Base-by-base conservation (phyloP, 2,113 vertebrate genomes). In the Misgurnus anguillicaudatus region DNA sequence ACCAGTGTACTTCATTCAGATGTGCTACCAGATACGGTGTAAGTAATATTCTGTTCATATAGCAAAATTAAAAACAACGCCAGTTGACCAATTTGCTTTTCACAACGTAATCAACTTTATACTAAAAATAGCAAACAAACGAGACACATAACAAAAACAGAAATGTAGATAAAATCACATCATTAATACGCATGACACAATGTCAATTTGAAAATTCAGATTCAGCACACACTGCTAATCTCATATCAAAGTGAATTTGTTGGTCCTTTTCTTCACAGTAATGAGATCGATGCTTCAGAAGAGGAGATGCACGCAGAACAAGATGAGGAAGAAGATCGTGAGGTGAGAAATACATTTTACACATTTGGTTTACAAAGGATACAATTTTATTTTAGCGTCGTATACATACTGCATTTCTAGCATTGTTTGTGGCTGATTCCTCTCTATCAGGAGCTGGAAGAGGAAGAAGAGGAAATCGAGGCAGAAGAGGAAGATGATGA, bases 1-100 rank as follows among this genome's bases (percentile, higher is more conserved):
- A 87, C 90, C 38, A 87, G 88, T 78, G 84, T 84, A 41, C 92
- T 94, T 2, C 89, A 90, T 73, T 81, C 93, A 1, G 95, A 96
- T 10, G 63, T 90, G 53, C 86, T 93, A 0, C 93, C 94, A 85
- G 89, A 91, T 83, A 89, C 90, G 73, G 91, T 92, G 97, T 99
- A 95, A 93, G 95, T 21, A 16, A 38, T 42, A 7, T 9, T n/a
- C 42, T 45, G 42, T 45, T 45, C 42, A 45, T 31, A 1, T 31
- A 31, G 24, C 24, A 31, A 3, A 31, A 31, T 31, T 31, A 31
- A 31, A 31, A 31, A 31, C 24, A 31, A 31, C 24, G 1, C 2
- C 24, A 1, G 24, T 31, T 31, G 24, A 31, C 24, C 24, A 31
- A 31, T 31, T 31, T 31, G 24, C 24, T 31, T 31, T 31, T 31